Conservation (phyloP, 2,113 vertebrate genomes). For the Chloropsis cyanopogon region DNA sequence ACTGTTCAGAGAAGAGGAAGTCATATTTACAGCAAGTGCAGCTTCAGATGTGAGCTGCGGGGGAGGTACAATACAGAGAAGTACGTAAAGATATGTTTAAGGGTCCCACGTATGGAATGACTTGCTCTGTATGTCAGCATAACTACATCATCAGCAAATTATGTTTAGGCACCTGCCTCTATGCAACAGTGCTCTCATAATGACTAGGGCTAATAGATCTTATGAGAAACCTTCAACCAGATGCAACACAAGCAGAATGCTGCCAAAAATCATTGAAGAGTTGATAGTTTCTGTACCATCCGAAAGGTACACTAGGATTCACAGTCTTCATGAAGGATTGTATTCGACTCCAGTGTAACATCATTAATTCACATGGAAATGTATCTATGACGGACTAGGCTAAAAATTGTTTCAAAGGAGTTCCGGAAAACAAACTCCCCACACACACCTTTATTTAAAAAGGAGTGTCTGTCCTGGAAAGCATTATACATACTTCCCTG, state of each 20-base stretch:
- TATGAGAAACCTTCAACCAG: background rate
- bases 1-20: background rate
- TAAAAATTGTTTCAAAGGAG: background rate
- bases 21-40: background rate
- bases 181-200: background rate
- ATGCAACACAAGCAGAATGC: background rate
- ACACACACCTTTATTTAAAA: background rate
- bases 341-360: background rate
- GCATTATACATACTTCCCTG: background rate
- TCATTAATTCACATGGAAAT: background rate
- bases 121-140: background rate
- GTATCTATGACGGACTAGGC: background rate
- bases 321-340: background rate
- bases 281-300: background rate
- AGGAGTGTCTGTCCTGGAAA: background rate
- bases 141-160: background rate
- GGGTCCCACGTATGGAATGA: accelerated
- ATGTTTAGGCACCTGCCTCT: background rate
- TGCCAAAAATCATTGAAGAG: background rate
- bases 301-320: background rate
- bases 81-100: accelerated
- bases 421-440: background rate
- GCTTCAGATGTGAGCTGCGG: background rate
- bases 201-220: background rate
- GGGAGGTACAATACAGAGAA: background rate